A percentile compares a stretch with the other conserved stretches of the same genome.
These are phyloP conservation scores for Ramphastos sulfuratus DNA, from an alignment of 2,113 vertebrate genomes.

Conservation along the genomic window DNA sequence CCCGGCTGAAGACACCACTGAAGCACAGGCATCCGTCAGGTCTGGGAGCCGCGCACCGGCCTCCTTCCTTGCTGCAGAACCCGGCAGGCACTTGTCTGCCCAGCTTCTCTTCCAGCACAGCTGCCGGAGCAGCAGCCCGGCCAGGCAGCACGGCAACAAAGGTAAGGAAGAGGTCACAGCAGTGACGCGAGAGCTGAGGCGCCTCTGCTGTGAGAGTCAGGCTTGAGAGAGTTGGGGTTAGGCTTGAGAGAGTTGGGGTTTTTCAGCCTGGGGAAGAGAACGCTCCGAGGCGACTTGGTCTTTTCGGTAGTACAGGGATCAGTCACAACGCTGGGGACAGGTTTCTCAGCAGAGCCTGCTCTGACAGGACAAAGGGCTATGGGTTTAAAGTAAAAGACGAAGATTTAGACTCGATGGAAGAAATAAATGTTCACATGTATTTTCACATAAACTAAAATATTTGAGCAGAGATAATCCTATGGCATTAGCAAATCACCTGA, in stretches of 20 bases:
- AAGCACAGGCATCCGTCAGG: accelerated
- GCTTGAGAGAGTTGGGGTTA: too few relatives aligned
- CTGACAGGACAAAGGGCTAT: not conserved
- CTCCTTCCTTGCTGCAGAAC: not conserved
- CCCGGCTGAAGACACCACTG: accelerated
- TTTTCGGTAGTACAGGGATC: not conserved
- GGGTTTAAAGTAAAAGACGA: not conserved
- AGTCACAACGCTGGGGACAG: not conserved
- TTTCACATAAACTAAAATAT: not conserved
- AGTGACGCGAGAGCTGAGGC: not conserved
- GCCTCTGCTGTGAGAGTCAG: not conserved
- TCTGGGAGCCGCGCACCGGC: accelerated
- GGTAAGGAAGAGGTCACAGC: constrained; percentile 68
- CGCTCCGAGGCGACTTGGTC: not conserved
- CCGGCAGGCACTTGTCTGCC: accelerated
- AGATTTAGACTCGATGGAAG: not conserved
- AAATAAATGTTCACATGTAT: not conserved
- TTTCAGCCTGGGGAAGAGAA: not conserved
- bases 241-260: not conserved
- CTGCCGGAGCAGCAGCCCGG: constrained; percentile 90
- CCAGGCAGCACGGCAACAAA: constrained; percentile 95
- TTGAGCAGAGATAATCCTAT: not conserved
- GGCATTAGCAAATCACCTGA: not conserved
- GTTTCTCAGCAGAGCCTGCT: not conserved
- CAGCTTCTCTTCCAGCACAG: constrained; percentile 75